These are phyloP conservation scores for Coptodon bakossiorum DNA, from an alignment of 2,113 vertebrate genomes.

Conservation along the genomic window DNA sequence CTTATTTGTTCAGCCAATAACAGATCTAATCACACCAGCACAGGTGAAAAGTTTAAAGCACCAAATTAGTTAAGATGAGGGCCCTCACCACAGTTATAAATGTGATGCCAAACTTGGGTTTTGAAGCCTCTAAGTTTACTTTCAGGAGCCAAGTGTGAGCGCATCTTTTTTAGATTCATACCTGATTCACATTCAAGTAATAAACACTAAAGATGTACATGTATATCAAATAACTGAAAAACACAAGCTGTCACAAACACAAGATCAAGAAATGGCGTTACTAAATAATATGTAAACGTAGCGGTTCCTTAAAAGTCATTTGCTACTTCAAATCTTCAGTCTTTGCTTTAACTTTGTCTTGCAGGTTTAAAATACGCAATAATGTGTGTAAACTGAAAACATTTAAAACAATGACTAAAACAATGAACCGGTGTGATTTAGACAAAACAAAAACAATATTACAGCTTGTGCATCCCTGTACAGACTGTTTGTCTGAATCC, in stretches of 20 bases:
- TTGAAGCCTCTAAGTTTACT: background rate
- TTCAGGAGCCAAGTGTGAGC: background rate
- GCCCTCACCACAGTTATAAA: background rate
- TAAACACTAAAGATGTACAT: background rate
- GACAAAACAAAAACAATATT: background rate
- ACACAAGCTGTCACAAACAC: background rate
- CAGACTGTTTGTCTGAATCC: background rate
- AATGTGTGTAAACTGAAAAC: background rate
- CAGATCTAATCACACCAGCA: background rate
- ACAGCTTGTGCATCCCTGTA: background rate
- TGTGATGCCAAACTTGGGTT: background rate
- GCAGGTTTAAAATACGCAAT: rapidly evolving
- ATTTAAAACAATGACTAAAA: background rate
- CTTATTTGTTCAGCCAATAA: background rate
- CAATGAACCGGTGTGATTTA: background rate
- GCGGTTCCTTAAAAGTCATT: background rate
- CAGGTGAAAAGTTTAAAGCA: background rate
- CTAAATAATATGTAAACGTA: background rate
- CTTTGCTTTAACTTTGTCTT: background rate
- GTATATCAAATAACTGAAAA: background rate
- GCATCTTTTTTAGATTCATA: background rate
- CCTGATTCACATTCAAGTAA: background rate
- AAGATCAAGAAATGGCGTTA: background rate
- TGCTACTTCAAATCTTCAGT: background rate
- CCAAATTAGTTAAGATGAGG: background rate